Conservation (phyloP, 2,113 vertebrate species). For the Petrocephalus microphthalmus region DNA sequence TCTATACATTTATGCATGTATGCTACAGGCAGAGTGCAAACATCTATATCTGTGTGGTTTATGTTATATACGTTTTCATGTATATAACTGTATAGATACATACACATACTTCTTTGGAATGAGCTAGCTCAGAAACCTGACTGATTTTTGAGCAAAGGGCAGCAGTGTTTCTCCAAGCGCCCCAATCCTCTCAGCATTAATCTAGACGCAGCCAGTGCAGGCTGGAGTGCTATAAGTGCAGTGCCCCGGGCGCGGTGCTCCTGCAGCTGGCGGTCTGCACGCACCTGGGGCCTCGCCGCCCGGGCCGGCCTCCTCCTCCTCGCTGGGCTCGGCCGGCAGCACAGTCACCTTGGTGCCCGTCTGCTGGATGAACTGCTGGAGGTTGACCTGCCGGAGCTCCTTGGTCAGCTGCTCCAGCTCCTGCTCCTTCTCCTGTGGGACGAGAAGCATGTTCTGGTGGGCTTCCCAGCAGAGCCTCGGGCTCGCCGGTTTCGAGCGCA, state of each 20-base stretch:
- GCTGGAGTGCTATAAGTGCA: not conserved
- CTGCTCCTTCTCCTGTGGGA: slow-evolving; percentile 79
- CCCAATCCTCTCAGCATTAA: not conserved
- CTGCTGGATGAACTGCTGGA: slow-evolving; percentile 96
- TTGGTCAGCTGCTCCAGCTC: slow-evolving; percentile 94
- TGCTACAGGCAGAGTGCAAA: not conserved
- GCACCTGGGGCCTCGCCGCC: slow-evolving; percentile 63
- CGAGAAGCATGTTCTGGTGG: not conserved
- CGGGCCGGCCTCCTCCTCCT: slow-evolving; percentile 64
- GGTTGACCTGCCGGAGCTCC: slow-evolving; percentile 93
- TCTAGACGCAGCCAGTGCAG: not conserved
- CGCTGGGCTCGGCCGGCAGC: slow-evolving; percentile 78
- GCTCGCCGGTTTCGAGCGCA: not conserved
- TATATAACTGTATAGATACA: not conserved
- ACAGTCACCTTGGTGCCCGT: slow-evolving; percentile 95
- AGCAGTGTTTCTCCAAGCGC: not conserved
- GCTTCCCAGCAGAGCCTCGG: not conserved
- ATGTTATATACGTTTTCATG: not conserved
- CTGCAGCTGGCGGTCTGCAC: not conserved
- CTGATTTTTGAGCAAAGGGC: not conserved
- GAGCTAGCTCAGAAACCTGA: not conserved
- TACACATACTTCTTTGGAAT: not conserved
- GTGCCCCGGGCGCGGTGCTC: not conserved
- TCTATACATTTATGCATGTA: not conserved
- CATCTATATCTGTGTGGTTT: not conserved